A percentile compares a stretch with the other conserved stretches of the same genome.
These are phyloP conservation scores for Protaetia brevitarsis DNA, from an alignment of 1,140 invertebrate genomes.

Conservation along the genomic window DNA sequence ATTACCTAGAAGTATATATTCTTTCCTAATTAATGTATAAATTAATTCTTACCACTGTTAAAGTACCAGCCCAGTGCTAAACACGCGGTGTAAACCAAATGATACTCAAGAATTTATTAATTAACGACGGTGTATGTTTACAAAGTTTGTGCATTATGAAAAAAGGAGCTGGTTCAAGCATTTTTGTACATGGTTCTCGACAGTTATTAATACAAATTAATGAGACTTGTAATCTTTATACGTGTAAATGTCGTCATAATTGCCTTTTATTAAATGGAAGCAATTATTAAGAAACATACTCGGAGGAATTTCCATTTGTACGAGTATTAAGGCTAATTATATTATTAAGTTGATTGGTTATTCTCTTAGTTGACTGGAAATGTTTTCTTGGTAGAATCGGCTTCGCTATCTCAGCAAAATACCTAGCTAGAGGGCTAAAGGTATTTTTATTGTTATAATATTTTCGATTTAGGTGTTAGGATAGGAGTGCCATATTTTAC, in stretches of 20 bases:
- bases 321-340: constrained; percentile 7
- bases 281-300: background rate
- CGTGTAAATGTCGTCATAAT: constrained; percentile 12
- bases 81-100: constrained; percentile 4
- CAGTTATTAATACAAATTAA: constrained; percentile 11
- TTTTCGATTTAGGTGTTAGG: no score
- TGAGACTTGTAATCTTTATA: background rate
- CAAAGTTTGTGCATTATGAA: background rate
- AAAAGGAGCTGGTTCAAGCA: background rate
- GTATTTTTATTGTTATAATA: no score
- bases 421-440: no score
- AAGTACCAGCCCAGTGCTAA: background rate
- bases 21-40: background rate
- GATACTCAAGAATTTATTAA: background rate
- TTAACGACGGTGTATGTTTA: background rate
- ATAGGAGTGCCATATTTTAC: no score
- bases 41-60: background rate
- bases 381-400: no score
- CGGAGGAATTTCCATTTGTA: constrained; percentile 3
- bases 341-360: background rate
- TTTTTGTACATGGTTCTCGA: constrained; percentile 1
- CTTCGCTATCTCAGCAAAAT: no score
- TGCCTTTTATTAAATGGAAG: constrained; percentile 13
- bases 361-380: background rate
- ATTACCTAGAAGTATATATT: no score